Evolutionary conservation across 2,888 invertebrate genomes (phyloP).

Genomic region (Drosophila leonis): DNA sequence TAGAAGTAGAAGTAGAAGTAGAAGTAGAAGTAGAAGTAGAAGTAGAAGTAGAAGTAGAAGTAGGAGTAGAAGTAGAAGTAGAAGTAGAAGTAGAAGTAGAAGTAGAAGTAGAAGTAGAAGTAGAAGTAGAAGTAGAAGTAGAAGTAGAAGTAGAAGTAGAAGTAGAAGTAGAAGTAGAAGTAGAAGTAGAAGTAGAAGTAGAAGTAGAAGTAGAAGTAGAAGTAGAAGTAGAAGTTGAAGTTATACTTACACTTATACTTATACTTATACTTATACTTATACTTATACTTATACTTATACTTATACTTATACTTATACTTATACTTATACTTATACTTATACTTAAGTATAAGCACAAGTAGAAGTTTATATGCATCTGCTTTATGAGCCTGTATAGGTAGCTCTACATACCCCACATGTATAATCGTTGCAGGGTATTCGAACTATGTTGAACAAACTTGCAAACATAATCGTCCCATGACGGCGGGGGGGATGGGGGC

Average conservation of each 20-base stretch:
- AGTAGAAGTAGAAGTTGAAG: no score
- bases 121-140: background rate
- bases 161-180: background rate
- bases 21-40: slow-evolving; percentile 2
- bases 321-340: no score
- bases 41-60: slow-evolving; percentile 1
- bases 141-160: background rate
- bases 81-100: background rate
- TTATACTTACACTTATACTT: no score
- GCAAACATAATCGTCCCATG: slow-evolving; percentile 36
- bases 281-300: no score
- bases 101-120: background rate
- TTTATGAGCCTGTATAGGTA: no score
- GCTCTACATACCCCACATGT: background rate
- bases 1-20: slow-evolving; percentile 1
- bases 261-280: no score
- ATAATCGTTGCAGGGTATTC: background rate
- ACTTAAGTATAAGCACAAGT: background rate
- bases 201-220: background rate
- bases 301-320: no score
- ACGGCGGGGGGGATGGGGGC: background rate
- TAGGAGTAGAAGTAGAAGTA: slow-evolving; percentile 1
- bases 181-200: background rate
- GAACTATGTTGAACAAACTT: slow-evolving; percentile 33
- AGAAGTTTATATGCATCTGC: no score